Base-by-base conservation (phyloP, 2,113 vertebrate genomes). In the Regulus satrapa region DNA sequence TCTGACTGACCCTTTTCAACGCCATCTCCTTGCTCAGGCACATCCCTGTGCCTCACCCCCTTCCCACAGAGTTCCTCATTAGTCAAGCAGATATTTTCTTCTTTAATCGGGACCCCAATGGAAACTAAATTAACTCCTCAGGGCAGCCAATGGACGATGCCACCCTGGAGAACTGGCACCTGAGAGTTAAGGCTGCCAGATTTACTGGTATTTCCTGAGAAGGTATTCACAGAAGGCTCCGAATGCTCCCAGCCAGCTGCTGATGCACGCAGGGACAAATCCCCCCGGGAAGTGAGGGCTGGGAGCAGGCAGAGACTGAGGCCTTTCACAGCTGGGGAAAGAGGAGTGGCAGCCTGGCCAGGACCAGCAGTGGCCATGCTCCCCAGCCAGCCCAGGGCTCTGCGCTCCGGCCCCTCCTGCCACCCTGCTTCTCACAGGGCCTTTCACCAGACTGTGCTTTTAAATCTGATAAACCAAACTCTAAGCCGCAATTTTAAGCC, bases 41-140 rank as follows among this genome's bases (percentile, higher is more conserved):
- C 59, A 85, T 95, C 95, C 84, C 81, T 1, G 61, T 17, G 72
- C 85, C 93, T 93, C 80, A 94, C 77, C 89, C 85, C 83, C 64
- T 77, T 49, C 87, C 94, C 84, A 84, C 58, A 78, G 66, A 96
- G 91, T 12, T 66, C 79, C 85, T 97, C 88, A 5, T n/a, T 84
- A 97, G 89, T 66, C 95, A 58, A 55, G 89, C 61, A 95, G 96
- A 80, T 92, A 68, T 94, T 94, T 97, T 88, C 92, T 76, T 46
- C 84, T 95, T 83, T 96, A 96, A 98, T 92, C 55, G 7, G 68
- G 74, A 91, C 97, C 92, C 93, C 86, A 55, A 43, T 29, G 55
- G 61, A 96, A 95, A 97, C 61, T 12, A 73, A 95, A 56, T 92
- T 75, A 93, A 92, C 59, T 95, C 95, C 92, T 75, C 90, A 11